These are phyloP conservation scores for Anniella stebbinsi DNA, from an alignment of 2,797 vertebrate species.

Conservation along the genomic window DNA sequence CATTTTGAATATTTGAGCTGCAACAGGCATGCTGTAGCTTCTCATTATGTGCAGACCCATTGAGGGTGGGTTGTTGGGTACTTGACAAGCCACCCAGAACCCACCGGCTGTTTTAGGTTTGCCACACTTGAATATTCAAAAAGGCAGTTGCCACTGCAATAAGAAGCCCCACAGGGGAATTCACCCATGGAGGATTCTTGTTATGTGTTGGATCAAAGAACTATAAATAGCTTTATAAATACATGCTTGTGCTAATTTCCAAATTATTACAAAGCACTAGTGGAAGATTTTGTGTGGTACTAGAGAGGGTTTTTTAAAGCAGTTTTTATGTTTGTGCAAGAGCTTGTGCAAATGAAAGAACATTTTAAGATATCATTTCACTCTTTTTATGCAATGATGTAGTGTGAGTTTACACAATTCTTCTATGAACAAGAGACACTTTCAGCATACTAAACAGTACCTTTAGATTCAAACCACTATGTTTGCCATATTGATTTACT, in stretches of 20 bases:
- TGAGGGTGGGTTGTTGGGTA: no score
- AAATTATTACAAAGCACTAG: neutral
- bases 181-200: no score
- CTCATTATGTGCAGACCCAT: no score
- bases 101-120: no score
- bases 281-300: neutral
- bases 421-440: neutral
- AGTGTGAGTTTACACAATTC: conserved; percentile 3
- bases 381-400: neutral
- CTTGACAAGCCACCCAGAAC: no score
- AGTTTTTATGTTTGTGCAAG: neutral
- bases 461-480: neutral
- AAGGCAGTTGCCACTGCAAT: no score
- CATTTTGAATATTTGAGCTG: no score
- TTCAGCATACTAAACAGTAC: neutral
- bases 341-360: neutral
- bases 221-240: neutral
- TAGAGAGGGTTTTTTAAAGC: neutral
- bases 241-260: neutral
- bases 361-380: neutral
- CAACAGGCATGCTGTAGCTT: no score
- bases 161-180: no score
- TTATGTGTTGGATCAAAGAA: neutral
- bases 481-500: neutral
- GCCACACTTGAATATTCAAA: no score